phyloP scores from a whole-genome alignment of 2,888 invertebrate genomes.

The Pseudococcus viburni region DNA sequence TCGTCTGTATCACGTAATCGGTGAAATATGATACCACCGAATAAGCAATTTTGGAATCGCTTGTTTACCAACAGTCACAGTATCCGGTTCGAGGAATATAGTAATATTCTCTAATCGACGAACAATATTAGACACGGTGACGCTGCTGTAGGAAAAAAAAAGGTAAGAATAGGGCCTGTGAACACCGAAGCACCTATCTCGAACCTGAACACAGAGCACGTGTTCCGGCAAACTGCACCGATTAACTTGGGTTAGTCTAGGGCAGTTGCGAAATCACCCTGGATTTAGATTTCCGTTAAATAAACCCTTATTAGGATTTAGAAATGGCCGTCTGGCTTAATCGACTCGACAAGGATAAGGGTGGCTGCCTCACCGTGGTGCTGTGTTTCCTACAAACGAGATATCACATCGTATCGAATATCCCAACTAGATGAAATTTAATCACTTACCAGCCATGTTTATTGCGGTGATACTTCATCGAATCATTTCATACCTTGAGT shows the following conservation, averaged over 20 bases:
- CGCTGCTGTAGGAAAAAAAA: neutral
- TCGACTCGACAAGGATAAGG: no score
- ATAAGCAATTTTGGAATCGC: conserved; percentile 40
- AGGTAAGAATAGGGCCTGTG: neutral
- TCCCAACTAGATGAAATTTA: neutral
- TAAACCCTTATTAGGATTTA: conserved; percentile 1
- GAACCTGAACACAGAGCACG: neutral
- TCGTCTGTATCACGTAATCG: neutral
- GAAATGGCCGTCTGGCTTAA: neutral
- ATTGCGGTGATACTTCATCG: conserved; percentile 11
- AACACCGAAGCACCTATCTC: no score
- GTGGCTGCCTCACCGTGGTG: no score
- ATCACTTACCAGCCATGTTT: neutral
- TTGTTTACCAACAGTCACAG: neutral
- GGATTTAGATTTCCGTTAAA: neutral
- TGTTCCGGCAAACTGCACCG: neutral
- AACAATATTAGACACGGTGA: neutral
- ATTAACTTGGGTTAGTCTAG: neutral
- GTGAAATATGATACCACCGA: conserved; percentile 2
- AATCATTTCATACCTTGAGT: neutral
- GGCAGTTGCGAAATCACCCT: neutral
- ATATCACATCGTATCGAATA: neutral
- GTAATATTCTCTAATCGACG: neutral
- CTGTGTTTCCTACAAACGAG: no score
- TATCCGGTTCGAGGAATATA: neutral